Conservation (phyloP, 1,140 invertebrate genomes). For the Drosophila tsacasi region DNA sequence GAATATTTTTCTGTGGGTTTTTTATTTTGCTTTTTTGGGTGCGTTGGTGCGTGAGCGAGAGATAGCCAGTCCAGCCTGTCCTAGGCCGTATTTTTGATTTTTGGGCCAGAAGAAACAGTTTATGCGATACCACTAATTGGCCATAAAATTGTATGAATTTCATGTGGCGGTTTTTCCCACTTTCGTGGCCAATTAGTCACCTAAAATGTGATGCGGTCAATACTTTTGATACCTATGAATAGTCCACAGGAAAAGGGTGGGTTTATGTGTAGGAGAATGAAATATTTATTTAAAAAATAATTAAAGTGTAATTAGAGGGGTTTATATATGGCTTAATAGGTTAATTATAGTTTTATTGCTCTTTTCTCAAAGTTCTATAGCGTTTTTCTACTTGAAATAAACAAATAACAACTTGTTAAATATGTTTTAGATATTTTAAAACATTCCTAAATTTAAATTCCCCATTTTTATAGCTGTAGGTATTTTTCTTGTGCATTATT, state of each 20-base stretch:
- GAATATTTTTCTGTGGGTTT: constrained; percentile 6
- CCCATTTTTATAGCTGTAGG: not conserved
- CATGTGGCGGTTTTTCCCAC: constrained; percentile 44
- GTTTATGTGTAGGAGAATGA: not conserved
- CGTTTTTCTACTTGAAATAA: not conserved
- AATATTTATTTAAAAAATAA: not conserved
- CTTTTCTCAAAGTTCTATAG: not conserved
- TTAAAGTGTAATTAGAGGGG: not conserved
- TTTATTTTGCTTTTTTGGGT: not conserved
- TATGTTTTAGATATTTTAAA: not conserved
- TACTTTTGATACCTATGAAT: constrained; percentile 13
- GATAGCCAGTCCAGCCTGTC: not conserved
- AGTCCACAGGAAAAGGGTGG: not conserved
- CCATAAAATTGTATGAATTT: constrained; percentile 55
- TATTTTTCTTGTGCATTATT: not conserved
- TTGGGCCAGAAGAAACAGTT: constrained; percentile 25
- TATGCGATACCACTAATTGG: constrained; percentile 52
- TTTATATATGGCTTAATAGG: not conserved
- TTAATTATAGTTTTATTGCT: not conserved
- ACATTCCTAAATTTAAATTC: too few relatives aligned
- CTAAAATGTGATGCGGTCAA: constrained; percentile 32
- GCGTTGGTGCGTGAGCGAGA: constrained; percentile 3
- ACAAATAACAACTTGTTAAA: too few relatives aligned
- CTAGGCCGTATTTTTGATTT: constrained; percentile 37
- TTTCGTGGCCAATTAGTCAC: constrained; percentile 52